Evolutionary conservation across 2,113 vertebrate species (phyloP).

Genomic region (Zeus faber): DNA sequence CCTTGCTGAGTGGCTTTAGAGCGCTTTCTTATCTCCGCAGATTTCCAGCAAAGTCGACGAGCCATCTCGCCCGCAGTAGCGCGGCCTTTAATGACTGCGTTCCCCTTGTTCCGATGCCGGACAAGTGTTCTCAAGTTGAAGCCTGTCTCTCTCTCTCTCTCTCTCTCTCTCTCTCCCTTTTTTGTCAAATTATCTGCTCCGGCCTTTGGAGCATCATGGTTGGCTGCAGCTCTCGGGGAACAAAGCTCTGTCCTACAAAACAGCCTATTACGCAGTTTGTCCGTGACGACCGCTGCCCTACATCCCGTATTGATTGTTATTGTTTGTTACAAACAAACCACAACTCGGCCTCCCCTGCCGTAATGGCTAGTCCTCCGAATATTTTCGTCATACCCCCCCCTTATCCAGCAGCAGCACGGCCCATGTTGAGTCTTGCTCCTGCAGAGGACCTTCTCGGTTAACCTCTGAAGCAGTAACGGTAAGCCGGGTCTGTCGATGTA

Average conservation of each 20-base stretch:
- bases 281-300: slow-evolving; percentile 9
- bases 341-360: no score
- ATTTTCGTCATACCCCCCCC: no score
- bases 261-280: slow-evolving; percentile 35
- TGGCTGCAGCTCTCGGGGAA: slow-evolving; percentile 44
- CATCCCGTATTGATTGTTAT: no score
- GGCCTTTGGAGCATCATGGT: slow-evolving; percentile 47
- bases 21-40: slow-evolving; percentile 42
- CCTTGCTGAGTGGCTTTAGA: slow-evolving; percentile 20
- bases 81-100: slow-evolving; percentile 38
- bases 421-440: no score
- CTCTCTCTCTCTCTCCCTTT: no score
- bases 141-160: no score
- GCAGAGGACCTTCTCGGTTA: no score
- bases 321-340: no score
- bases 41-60: slow-evolving; percentile 29
- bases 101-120: slow-evolving; percentile 28
- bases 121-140: slow-evolving; percentile 49
- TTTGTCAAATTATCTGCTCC: slow-evolving; percentile 52
- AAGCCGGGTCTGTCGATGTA: no score
- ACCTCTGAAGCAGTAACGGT: no score
- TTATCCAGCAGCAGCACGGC: no score
- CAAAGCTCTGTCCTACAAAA: slow-evolving; percentile 45
- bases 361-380: no score
- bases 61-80: slow-evolving; percentile 20